Evolutionary conservation across 2,113 vertebrate genomes (phyloP).

Genomic region (Motacilla tschutschensis): DNA sequence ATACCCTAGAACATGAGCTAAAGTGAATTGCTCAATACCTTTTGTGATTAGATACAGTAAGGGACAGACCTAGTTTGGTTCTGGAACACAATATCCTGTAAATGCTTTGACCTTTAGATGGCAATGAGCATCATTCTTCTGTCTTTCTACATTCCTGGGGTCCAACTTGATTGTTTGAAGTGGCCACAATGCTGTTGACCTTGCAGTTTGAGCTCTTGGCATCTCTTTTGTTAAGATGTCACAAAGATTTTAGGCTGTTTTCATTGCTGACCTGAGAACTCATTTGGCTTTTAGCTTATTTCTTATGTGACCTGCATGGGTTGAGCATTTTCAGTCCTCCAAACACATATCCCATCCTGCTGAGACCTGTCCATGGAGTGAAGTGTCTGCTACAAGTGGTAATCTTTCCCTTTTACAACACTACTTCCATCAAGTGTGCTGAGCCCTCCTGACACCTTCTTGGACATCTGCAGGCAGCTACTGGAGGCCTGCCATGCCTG

Average conservation of each 20-base stretch:
- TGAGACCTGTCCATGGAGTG: neutral
- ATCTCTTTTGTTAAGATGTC: slow-evolving; percentile 73
- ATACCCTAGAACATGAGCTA: neutral
- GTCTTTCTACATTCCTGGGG: slow-evolving; percentile 41
- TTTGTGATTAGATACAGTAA: neutral
- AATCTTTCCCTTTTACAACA: slow-evolving; percentile 15
- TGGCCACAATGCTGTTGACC: slow-evolving; percentile 61
- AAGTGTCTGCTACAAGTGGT: neutral
- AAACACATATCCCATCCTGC: neutral
- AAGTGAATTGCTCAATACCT: neutral
- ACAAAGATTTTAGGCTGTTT: slow-evolving; percentile 73
- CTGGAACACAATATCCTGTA: slow-evolving; percentile 7
- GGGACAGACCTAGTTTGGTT: neutral
- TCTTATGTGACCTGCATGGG: neutral
- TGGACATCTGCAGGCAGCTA: slow-evolving; percentile 23
- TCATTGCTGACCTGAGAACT: slow-evolving; percentile 64
- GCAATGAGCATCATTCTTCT: slow-evolving; percentile 24
- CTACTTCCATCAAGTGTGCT: slow-evolving; percentile 18
- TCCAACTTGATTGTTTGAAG: slow-evolving; percentile 69
- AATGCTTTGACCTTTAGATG: slow-evolving; percentile 5
- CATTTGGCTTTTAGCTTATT: slow-evolving; percentile 60
- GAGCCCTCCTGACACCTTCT: slow-evolving; percentile 36
- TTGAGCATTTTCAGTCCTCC: slow-evolving; percentile 5
- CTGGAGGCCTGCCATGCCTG: slow-evolving; percentile 32
- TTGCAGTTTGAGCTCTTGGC: slow-evolving; percentile 59